A percentile compares a stretch with the other conserved stretches of the same genome.
These are phyloP conservation scores for Xanthostigma xanthostigma DNA, from an alignment of 2,888 invertebrate species.

Conservation along the genomic window DNA sequence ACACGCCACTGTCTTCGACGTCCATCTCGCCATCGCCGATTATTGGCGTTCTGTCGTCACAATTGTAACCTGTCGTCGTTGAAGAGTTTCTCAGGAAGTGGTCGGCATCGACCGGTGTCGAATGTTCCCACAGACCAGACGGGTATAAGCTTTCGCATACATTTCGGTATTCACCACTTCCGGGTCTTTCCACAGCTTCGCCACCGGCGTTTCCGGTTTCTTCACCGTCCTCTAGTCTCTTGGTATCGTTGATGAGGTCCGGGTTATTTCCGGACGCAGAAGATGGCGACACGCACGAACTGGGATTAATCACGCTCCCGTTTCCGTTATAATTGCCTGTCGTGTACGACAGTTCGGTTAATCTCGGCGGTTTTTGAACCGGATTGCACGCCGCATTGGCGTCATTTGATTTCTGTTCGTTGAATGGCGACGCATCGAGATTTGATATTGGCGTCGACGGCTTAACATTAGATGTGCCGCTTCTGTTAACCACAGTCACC, in stretches of 20 bases:
- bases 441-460: constrained; percentile 32
- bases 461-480: constrained; percentile 31
- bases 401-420: constrained; percentile 21
- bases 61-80: constrained; percentile 40
- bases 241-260: constrained; percentile 72
- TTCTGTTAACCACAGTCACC: constrained; percentile 42
- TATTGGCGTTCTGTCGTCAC: constrained; percentile 62
- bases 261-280: constrained; percentile 66
- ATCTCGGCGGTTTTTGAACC: constrained; percentile 54
- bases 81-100: constrained; percentile 29
- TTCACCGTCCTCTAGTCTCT: constrained; percentile 43
- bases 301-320: constrained; percentile 44
- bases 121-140: constrained; percentile 62
- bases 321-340: constrained; percentile 54
- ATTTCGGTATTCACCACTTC: constrained; percentile 65
- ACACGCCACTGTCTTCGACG: constrained; percentile 38
- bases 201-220: constrained; percentile 26
- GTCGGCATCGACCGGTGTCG: constrained; percentile 16
- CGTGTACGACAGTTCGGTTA: constrained; percentile 52
- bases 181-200: constrained; percentile 32
- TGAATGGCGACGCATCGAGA: constrained; percentile 32
- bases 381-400: constrained; percentile 40
- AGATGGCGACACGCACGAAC: constrained; percentile 56
- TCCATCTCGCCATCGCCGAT: constrained; percentile 46
- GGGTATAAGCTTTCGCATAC: constrained; percentile 63